Conservation (phyloP, 2,888 invertebrate species). For the Neoascia interrupta region DNA sequence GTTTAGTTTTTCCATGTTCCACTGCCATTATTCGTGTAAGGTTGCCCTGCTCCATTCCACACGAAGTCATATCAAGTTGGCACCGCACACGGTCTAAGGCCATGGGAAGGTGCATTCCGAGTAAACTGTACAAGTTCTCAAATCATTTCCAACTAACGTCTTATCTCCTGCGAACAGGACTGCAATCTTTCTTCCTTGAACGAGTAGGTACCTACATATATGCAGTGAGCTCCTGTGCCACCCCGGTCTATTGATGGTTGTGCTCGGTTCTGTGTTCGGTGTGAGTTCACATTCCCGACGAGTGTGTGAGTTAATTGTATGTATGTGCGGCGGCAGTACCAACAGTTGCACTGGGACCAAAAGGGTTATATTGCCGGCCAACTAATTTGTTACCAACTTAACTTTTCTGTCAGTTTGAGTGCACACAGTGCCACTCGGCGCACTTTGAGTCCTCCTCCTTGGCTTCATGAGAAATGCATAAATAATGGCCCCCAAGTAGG, state of each 20-base stretch:
- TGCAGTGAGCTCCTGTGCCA: too few species aligned
- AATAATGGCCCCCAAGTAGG: conserved; percentile 66
- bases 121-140: conserved; percentile 64
- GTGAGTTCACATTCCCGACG: too few species aligned
- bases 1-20: conserved; percentile 67
- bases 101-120: conserved; percentile 52
- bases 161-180: conserved; percentile 65
- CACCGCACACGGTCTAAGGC: background rate
- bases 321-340: conserved; percentile 10
- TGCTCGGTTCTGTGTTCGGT: conserved; percentile 6
- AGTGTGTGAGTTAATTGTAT: conserved; percentile 63
- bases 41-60: conserved; percentile 32
- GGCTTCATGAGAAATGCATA: conserved; percentile 68
- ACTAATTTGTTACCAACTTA: conserved; percentile 70
- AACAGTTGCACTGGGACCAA: conserved; percentile 21
- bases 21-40: conserved; percentile 62
- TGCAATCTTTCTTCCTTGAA: conserved; percentile 49
- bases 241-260: conserved; percentile 32
- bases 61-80: conserved; percentile 50
- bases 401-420: conserved; percentile 70
- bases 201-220: background rate
- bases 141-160: conserved; percentile 67
- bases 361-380: conserved; percentile 61
- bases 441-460: conserved; percentile 42
- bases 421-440: conserved; percentile 63